phyloP scores from a whole-genome alignment of 2,888 invertebrate genomes.

The Callosobruchus maculatus region DNA sequence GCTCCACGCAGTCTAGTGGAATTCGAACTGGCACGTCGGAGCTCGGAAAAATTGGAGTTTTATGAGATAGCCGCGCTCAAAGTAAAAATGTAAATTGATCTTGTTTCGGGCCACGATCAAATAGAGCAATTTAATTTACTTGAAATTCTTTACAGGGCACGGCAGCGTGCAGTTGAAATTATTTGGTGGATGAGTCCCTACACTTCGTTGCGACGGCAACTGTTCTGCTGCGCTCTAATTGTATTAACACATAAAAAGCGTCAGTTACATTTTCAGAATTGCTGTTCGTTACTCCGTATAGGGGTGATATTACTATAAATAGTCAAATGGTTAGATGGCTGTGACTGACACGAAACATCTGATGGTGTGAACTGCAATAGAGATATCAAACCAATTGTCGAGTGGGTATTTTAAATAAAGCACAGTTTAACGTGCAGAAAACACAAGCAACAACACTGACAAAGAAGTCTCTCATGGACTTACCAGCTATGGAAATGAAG shows the following conservation, averaged over 20 bases:
- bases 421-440: no score
- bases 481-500: no score
- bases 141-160: neutral
- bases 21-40: neutral
- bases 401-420: no score
- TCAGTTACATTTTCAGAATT: neutral
- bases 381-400: no score
- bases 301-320: no score
- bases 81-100: conserved; percentile 3
- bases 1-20: neutral
- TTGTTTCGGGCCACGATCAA: neutral
- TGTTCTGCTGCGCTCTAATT: neutral
- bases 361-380: no score
- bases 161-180: neutral
- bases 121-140: neutral
- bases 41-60: neutral
- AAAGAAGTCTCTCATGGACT: no score
- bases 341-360: no score
- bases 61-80: conserved; percentile 1
- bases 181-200: neutral
- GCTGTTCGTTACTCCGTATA: neutral
- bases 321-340: no score
- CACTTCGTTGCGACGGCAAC: neutral
- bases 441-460: no score
- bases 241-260: neutral